Percentiles rank a stretch among this genome's conserved stretches.
These are phyloP conservation scores for Pseudanteris insignis DNA, from an alignment of 2,888 invertebrate species.

Conservation along the genomic window DNA sequence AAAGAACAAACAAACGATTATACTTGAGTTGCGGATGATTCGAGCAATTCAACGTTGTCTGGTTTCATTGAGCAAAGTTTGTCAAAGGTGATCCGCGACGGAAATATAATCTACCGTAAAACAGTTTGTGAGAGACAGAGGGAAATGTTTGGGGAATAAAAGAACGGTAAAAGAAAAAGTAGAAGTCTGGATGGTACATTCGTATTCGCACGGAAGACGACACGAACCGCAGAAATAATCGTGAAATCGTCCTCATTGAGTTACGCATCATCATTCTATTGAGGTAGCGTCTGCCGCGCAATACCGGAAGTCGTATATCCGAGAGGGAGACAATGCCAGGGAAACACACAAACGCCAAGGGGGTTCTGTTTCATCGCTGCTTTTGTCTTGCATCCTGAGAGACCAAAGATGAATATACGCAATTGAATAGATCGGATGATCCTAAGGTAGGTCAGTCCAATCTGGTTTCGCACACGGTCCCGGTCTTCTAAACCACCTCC, in stretches of 20 bases:
- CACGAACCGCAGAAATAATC: constrained; percentile 56
- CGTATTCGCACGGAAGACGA: constrained; percentile 46
- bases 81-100: constrained; percentile 1
- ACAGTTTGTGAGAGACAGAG: constrained; percentile 16
- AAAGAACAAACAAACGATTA: too few relatives aligned
- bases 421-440: constrained; percentile 64
- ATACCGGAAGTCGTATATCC: constrained; percentile 66
- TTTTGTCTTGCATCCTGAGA: constrained; percentile 67
- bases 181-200: constrained; percentile 29
- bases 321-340: constrained; percentile 62
- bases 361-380: constrained; percentile 65
- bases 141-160: constrained; percentile 20
- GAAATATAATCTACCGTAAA: constrained; percentile 21
- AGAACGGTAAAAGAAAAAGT: constrained; percentile 13
- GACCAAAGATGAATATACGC: constrained; percentile 58
- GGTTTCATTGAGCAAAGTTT: constrained; percentile 4
- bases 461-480: constrained; percentile 48
- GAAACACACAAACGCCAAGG: constrained; percentile 54
- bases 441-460: constrained; percentile 65
- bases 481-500: constrained; percentile 20
- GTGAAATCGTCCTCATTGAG: constrained; percentile 56
- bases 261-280: constrained; percentile 65
- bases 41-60: background rate
- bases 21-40: background rate
- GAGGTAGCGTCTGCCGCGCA: constrained; percentile 54